Base-by-base conservation (phyloP, 2,888 invertebrate species). In the Minunthozetes semirufus region DNA sequence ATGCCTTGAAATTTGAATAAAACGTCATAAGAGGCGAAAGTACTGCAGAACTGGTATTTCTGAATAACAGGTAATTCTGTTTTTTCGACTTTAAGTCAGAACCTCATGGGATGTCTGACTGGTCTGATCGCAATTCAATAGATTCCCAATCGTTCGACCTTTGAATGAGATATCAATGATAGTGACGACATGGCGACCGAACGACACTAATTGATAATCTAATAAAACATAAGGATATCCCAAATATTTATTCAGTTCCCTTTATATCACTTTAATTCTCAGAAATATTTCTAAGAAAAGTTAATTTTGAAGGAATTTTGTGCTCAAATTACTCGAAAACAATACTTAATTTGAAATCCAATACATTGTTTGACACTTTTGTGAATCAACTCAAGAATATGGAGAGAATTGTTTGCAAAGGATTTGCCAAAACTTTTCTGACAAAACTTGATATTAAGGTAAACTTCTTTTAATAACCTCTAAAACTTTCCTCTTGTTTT, bases 171-270 rank as follows among this genome's bases (percentile, higher is more conserved):
- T 61, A 61, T 15, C n/a, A n/a, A 15, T 15, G 50, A 50, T 50
- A 61, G 13, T 27, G 61, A 59, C 59, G 59, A 61, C 29, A 27
- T 61, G 61, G 61, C 61, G 61, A 61, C 61, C n/a, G 27, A 9
- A 56, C 11, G n/a, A n/a, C n/a, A 19, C 15, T 53, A 19, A 53
- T 53, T 19, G 9, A 53, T 15, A 19, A 17, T 19, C 8, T 53
- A 5, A 1, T n/a, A 53, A 6, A 53, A 53, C 19, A 19, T 53
- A 53, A 53, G 53, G 53, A 53, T 19, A 53, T 53, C 53, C 53
- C 53, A 53, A 53, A 53, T 53, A 53, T 53, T 53, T 48, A n/a
- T 48, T 33, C 33, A 33, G 33, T 33, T 33, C 33, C 4, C 33
- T 33, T 33, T 9, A n/a, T 33, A 33, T 33, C 33, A 33, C 33